Conservation (phyloP, 2,797 vertebrate species). For the Macrochelys suwanniensis region DNA sequence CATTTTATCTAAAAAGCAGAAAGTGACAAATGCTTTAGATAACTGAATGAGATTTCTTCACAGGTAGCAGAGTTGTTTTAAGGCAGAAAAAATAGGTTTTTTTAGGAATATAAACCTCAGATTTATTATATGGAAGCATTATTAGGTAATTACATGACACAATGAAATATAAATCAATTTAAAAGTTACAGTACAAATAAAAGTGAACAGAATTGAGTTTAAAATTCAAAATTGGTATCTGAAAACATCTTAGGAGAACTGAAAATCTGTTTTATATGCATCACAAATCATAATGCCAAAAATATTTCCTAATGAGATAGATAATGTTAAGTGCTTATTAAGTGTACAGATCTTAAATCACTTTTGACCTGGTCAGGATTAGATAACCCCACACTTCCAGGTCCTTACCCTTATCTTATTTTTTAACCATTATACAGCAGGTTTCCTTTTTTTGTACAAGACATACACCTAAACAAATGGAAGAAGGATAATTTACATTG, state of each 20-base stretch:
- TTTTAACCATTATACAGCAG: not conserved
- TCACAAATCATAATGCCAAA: not conserved
- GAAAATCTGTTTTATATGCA: not conserved
- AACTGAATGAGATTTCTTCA: slow-evolving; percentile 70
- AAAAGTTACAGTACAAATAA: slow-evolving; percentile 61
- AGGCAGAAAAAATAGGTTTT: slow-evolving; percentile 64
- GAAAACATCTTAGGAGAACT: slow-evolving; percentile 1
- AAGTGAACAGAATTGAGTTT: slow-evolving; percentile 16
- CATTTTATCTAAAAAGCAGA: slow-evolving; percentile 66
- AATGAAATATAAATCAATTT: slow-evolving; percentile 57
- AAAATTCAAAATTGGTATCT: slow-evolving; percentile 13
- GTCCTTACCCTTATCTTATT: not conserved
- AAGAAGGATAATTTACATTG: not conserved
- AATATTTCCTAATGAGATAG: not conserved
- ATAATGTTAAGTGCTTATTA: not conserved
- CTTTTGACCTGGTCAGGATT: not conserved
- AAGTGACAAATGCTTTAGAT: slow-evolving; percentile 64
- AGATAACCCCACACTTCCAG: not conserved
- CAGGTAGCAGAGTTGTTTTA: slow-evolving; percentile 71
- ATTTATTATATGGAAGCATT: slow-evolving; percentile 43
- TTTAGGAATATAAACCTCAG: slow-evolving; percentile 52
- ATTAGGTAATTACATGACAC: slow-evolving; percentile 55
- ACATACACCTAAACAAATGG: not conserved
- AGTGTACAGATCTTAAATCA: not conserved
- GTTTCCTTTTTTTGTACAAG: not conserved